Evolutionary conservation across 2,888 invertebrate species (phyloP).

Genomic region (Smittia aterrima): DNA sequence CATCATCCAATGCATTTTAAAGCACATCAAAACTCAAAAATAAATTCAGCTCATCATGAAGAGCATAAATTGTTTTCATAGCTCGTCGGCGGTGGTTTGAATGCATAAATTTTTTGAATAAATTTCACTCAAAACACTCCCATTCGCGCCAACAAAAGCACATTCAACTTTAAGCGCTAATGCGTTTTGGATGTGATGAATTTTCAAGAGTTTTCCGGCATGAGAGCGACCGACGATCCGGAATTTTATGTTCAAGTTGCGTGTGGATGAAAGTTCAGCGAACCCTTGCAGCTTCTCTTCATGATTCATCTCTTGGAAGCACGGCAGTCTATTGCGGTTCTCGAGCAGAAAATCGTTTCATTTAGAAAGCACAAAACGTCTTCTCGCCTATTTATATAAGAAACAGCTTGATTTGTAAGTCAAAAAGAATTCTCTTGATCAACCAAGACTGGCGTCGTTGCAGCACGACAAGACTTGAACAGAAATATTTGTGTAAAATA

Average conservation of each 20-base stretch:
- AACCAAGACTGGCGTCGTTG: too few species aligned
- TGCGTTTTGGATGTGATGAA: conserved; percentile 20
- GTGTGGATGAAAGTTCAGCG: conserved; percentile 2
- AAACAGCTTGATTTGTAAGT: too few species aligned
- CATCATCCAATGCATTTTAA: background rate
- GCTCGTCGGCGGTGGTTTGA: background rate
- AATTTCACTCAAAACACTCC: background rate
- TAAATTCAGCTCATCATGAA: background rate
- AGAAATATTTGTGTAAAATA: background rate
- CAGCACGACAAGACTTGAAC: too few species aligned
- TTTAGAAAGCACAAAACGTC: background rate
- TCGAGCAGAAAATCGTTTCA: background rate
- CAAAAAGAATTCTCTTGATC: too few species aligned
- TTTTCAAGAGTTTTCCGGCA: conserved; percentile 13
- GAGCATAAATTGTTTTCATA: background rate
- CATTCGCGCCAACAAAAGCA: background rate
- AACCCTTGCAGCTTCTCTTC: conserved; percentile 14
- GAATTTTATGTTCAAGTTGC: background rate
- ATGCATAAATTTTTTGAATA: conserved; percentile 13
- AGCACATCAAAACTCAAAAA: background rate
- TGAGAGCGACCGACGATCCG: too few species aligned
- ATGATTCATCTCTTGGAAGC: background rate
- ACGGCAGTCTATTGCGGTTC: background rate
- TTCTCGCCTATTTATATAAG: background rate
- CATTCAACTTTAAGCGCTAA: conserved; percentile 15